These are phyloP conservation scores for Xylota segnis DNA, from an alignment of 2,888 invertebrate species.

Conservation along the genomic window DNA sequence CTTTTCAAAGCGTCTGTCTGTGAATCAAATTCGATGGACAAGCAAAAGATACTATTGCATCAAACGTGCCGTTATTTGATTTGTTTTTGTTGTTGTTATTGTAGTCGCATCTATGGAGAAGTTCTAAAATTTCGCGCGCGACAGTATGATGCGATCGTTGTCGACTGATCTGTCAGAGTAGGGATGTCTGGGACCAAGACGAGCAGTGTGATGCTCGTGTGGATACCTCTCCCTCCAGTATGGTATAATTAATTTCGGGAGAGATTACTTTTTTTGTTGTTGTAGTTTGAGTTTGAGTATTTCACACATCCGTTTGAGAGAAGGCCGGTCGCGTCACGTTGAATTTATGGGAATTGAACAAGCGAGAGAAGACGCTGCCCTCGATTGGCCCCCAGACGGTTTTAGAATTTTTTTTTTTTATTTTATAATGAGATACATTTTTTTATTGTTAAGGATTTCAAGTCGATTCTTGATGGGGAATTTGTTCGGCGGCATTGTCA, in stretches of 20 bases:
- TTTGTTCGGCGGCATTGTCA: slow-evolving; percentile 61
- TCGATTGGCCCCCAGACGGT: slow-evolving; percentile 68
- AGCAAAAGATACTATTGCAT: slow-evolving; percentile 64
- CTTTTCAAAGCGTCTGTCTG: slow-evolving; percentile 48
- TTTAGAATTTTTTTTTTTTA: slow-evolving; percentile 25
- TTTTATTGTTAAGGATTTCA: slow-evolving; percentile 14
- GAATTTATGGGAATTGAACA: slow-evolving; percentile 69
- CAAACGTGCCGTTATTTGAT: slow-evolving; percentile 74
- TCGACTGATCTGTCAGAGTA: slow-evolving; percentile 32
- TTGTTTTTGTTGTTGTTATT: slow-evolving; percentile 47
- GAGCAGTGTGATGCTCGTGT: slow-evolving; percentile 19
- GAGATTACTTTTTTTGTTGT: slow-evolving; percentile 38
- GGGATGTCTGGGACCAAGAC: slow-evolving; percentile 30
- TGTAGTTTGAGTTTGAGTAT: slow-evolving; percentile 20
- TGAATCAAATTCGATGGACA: slow-evolving; percentile 68
- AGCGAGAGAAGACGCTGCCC: slow-evolving; percentile 51
- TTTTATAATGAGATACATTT: slow-evolving; percentile 12
- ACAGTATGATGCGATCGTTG: slow-evolving; percentile 30
- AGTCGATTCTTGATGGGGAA: slow-evolving; percentile 20
- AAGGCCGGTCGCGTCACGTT: slow-evolving; percentile 53
- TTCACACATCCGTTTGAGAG: slow-evolving; percentile 66
- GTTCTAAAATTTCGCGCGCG: slow-evolving; percentile 67
- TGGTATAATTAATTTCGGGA: slow-evolving; percentile 65
- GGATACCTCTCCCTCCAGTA: slow-evolving; percentile 34
- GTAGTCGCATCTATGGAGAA: slow-evolving; percentile 8